phyloP scores from a whole-genome alignment of 1,140 invertebrate species.

The Trypoxylus dichotomus region DNA sequence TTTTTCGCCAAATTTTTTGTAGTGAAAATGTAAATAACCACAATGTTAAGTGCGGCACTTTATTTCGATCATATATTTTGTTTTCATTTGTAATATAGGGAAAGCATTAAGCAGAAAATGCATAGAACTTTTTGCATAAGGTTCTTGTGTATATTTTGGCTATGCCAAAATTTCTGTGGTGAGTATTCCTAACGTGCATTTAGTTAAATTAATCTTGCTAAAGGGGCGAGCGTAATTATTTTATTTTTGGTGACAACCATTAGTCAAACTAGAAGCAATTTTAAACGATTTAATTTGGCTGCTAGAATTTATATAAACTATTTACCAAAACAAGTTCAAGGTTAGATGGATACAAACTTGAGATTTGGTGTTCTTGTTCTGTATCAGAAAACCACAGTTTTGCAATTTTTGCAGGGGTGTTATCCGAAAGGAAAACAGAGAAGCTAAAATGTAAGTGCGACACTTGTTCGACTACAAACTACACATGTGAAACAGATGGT shows the following conservation, averaged over 20 bases:
- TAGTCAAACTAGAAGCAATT: conserved; percentile 18
- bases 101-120: conserved; percentile 30
- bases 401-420: conserved; percentile 42
- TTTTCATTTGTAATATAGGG: background rate
- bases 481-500: conserved; percentile 85
- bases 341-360: conserved; percentile 31
- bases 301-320: conserved; percentile 25
- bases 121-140: conserved; percentile 31
- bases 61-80: conserved; percentile 10
- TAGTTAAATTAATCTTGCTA: background rate
- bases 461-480: conserved; percentile 73
- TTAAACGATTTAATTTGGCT: conserved; percentile 10
- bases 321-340: conserved; percentile 35
- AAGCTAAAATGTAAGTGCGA: conserved; percentile 73
- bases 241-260: conserved; percentile 9
- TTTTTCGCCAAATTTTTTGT: conserved; percentile 36
- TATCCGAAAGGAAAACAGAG: conserved; percentile 52
- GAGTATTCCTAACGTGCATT: conserved; percentile 31
- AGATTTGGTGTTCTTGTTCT: background rate
- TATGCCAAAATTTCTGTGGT: conserved; percentile 43
- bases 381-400: background rate
- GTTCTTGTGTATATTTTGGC: conserved; percentile 38
- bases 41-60: conserved; percentile 25
- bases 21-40: conserved; percentile 40
- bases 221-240: background rate